Percentiles rank a stretch among this genome's conserved stretches.
Evolutionary conservation across 1,140 invertebrate genomes (phyloP).

Genomic region (Sinella curviseta): DNA sequence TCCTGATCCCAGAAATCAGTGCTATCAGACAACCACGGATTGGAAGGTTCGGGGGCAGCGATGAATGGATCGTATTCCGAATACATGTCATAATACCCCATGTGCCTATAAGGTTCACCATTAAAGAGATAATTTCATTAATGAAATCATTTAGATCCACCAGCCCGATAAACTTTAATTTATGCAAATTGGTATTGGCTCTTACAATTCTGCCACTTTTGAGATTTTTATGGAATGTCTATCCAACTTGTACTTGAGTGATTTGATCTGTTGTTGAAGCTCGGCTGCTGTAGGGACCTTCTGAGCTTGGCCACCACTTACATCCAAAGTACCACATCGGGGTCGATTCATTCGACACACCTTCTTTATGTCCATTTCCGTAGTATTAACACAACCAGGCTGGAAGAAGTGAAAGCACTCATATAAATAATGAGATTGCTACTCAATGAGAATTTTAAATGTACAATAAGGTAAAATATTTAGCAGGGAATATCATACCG

Average conservation of each 20-base stretch:
- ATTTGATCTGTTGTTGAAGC: conserved; percentile 65
- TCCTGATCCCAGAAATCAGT: conserved; percentile 96
- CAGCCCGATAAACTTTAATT: neutral
- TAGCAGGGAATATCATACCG: conserved; percentile 66
- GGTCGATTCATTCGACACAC: conserved; percentile 79
- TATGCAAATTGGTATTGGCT: neutral
- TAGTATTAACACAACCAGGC: conserved; percentile 98
- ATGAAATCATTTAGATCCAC: neutral
- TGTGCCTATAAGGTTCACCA: too few species aligned
- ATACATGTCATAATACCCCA: conserved; percentile 95
- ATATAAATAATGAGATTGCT: conserved; percentile 26
- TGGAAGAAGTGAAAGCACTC: conserved; percentile 57
- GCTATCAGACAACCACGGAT: conserved; percentile 96
- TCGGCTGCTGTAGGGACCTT: conserved; percentile 56
- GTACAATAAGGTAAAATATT: too few species aligned
- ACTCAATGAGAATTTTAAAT: too few species aligned
- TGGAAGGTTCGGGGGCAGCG: conserved; percentile 83
- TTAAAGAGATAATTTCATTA: conserved; percentile 44
- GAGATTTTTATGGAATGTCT: conserved; percentile 91
- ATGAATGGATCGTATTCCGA: conserved; percentile 93
- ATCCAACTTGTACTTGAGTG: conserved; percentile 75
- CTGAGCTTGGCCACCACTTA: conserved; percentile 56
- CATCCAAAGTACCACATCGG: conserved; percentile 58
- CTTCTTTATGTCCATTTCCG: conserved; percentile 97
- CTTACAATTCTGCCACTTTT: conserved; percentile 94